Evolutionary conservation across 2,888 invertebrate genomes (phyloP).

Genomic region (Arge pagana): DNA sequence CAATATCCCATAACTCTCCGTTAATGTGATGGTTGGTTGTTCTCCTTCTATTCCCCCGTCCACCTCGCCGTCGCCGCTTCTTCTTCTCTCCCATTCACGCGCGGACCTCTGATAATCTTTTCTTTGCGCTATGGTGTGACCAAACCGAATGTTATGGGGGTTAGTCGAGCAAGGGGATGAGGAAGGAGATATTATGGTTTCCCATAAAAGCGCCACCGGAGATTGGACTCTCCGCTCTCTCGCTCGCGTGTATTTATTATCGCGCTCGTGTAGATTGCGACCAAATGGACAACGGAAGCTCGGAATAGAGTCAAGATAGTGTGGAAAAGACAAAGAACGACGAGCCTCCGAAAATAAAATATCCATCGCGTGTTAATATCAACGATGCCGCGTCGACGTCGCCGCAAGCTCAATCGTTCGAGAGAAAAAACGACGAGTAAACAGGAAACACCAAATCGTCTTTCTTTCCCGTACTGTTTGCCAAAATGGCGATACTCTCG

Average conservation of each 20-base stretch:
- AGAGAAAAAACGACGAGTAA: too few species aligned
- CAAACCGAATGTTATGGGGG: conserved; percentile 41
- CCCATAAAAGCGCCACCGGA: conserved; percentile 49
- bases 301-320: conserved; percentile 27
- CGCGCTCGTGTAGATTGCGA: conserved; percentile 45
- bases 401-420: too few species aligned
- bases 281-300: conserved; percentile 51
- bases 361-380: too few species aligned
- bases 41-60: conserved; percentile 10
- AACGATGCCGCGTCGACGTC: too few species aligned
- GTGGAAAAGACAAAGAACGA: background rate
- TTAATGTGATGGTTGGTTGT: conserved; percentile 51
- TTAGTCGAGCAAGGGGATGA: conserved; percentile 6
- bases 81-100: conserved; percentile 31
- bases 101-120: conserved; percentile 44
- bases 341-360: background rate
- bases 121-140: conserved; percentile 28
- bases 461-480: too few species aligned
- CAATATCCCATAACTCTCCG: conserved; percentile 51
- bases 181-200: conserved; percentile 47
- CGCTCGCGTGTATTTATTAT: conserved; percentile 28
- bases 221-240: conserved; percentile 49
- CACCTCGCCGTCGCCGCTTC: conserved; percentile 25
- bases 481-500: too few species aligned
- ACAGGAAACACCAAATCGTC: too few species aligned